Percentiles rank a stretch among this genome's conserved stretches.
These are phyloP conservation scores for Phodopus roborovskii DNA, from an alignment of 2,113 vertebrate genomes.

Conservation along the genomic window DNA sequence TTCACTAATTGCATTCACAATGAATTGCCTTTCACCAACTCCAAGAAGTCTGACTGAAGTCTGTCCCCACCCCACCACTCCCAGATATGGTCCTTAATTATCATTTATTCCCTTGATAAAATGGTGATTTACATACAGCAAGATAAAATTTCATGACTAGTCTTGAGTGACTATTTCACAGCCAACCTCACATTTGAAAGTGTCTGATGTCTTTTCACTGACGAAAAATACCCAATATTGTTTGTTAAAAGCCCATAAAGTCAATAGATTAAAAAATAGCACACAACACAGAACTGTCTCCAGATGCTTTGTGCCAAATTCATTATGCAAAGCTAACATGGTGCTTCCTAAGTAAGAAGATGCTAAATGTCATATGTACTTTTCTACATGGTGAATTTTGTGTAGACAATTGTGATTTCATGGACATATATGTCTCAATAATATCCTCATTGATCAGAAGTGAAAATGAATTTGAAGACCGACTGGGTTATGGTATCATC, in stretches of 20 bases:
- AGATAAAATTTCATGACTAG: not conserved
- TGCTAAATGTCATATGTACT: not conserved
- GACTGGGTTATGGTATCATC: constrained; percentile 2
- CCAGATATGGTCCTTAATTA: not conserved
- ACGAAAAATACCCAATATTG: not conserved
- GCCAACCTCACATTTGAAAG: not conserved
- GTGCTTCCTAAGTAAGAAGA: not conserved
- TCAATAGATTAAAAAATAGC: not conserved
- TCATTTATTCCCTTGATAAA: not conserved
- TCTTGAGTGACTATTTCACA: not conserved
- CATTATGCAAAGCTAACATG: not conserved
- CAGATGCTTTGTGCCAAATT: not conserved
- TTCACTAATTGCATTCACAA: constrained; percentile 8
- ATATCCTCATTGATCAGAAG: not conserved
- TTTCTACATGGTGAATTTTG: not conserved
- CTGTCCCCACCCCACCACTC: not conserved
- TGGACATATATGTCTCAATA: constrained; percentile 42
- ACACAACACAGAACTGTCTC: not conserved
- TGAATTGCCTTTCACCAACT: not conserved
- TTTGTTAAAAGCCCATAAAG: not conserved
- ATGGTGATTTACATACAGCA: not conserved
- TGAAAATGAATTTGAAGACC: constrained; percentile 52
- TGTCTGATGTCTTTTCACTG: not conserved
- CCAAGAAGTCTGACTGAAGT: not conserved
- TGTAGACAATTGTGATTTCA: not conserved